phyloP scores from a whole-genome alignment of 2,797 vertebrate species.

The Pogoniulus pusillus region DNA sequence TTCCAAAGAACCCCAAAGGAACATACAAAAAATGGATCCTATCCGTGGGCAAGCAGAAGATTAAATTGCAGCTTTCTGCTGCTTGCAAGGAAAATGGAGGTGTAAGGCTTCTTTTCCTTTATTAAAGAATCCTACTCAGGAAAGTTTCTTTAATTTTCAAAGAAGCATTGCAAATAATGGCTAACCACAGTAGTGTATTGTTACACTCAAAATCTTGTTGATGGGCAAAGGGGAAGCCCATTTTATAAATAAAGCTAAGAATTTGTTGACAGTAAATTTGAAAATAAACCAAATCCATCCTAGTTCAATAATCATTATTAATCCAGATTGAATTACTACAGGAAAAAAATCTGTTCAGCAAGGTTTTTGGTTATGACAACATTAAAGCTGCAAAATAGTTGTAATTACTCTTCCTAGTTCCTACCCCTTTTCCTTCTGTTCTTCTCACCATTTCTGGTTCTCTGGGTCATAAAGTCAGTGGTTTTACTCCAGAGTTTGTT shows the following conservation, averaged over 20 bases:
- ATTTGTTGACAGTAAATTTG: background rate
- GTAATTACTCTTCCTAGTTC: background rate
- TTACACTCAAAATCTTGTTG: background rate
- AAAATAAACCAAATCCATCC: background rate
- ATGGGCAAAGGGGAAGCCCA: background rate
- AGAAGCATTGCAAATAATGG: background rate
- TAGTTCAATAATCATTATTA: background rate
- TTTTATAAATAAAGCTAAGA: background rate
- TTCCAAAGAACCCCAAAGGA: constrained; percentile 39
- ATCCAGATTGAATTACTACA: background rate
- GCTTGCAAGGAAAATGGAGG: background rate
- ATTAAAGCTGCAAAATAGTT: background rate
- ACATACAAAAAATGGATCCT: background rate
- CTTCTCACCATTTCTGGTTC: background rate
- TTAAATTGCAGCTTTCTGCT: constrained; percentile 33
- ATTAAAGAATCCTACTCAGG: background rate
- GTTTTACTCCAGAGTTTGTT: background rate
- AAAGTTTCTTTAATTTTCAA: background rate
- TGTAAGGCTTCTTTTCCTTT: background rate
- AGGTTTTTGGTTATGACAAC: background rate
- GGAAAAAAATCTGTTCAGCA: background rate
- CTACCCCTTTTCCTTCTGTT: background rate
- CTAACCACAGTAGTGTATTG: background rate
- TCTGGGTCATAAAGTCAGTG: background rate
- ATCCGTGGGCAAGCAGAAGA: background rate